phyloP scores from a whole-genome alignment of 2,113 vertebrate species.

The Polypterus bichir region DNA sequence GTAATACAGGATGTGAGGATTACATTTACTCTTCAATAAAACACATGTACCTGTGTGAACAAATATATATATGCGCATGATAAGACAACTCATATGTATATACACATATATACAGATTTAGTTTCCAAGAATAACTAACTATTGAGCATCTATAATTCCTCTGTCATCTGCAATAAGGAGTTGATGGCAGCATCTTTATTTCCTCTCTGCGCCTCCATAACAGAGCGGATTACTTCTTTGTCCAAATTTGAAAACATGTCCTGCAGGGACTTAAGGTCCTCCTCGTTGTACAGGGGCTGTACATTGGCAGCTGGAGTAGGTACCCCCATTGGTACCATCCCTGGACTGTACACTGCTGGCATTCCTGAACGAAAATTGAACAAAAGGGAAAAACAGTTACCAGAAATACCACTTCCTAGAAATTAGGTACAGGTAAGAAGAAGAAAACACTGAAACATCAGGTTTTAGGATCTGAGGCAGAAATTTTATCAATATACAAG shows the following conservation, averaged over 20 bases:
- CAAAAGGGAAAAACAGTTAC: not conserved
- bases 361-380: constrained; percentile 47
- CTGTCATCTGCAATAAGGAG: constrained; percentile 88
- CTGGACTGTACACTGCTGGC: constrained; percentile 75
- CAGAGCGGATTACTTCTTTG: constrained; percentile 80
- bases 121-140: constrained; percentile 14
- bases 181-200: constrained; percentile 87
- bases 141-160: constrained; percentile 67
- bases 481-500: too few species aligned
- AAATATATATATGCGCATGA: too few species aligned
- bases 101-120: constrained; percentile 17
- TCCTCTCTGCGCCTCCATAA: constrained; percentile 85
- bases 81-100: not conserved
- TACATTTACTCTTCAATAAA: too few species aligned
- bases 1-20: too few species aligned
- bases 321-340: constrained; percentile 71
- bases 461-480: too few species aligned
- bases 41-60: too few species aligned
- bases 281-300: constrained; percentile 64
- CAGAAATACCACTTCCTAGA: not conserved
- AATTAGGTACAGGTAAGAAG: not conserved
- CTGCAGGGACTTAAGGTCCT: constrained; percentile 82
- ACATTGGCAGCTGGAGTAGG: constrained; percentile 50
- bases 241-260: constrained; percentile 98
- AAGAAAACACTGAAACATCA: not conserved